Conservation (phyloP, 64 coral and sea anemone genomes). For the Pocillopora verrucosa region DNA sequence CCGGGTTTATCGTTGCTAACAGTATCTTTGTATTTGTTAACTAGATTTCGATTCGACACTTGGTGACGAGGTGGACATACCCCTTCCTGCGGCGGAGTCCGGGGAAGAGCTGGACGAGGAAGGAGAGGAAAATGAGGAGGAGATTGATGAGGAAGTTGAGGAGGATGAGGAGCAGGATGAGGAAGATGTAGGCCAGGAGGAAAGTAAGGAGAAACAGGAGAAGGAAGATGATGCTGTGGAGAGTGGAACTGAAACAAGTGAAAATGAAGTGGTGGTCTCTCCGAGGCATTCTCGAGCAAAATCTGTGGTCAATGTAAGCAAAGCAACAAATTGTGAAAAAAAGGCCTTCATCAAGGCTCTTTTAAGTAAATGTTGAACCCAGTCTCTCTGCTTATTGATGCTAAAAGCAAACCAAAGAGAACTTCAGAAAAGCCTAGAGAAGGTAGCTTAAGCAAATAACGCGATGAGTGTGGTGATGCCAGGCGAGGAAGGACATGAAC, state of each 20-base stretch:
- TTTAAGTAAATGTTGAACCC: no score
- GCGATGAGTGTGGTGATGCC: no score
- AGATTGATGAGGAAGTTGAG: not conserved
- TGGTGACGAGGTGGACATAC: conserved; percentile 77
- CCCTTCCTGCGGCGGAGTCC: conserved; percentile 28
- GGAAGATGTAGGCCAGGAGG: conserved; percentile 1
- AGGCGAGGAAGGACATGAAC: no score
- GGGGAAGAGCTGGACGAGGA: conserved; percentile 17
- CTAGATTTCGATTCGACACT: conserved; percentile 64
- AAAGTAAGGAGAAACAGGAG: conserved; percentile 3
- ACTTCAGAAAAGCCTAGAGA: no score
- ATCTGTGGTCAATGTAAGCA: conserved; percentile 49
- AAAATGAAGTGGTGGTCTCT: conserved; percentile 87
- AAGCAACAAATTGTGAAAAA: not conserved
- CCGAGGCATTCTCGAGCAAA: conserved; percentile 60
- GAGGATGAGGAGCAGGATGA: conserved; percentile 4
- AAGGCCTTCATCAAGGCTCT: no score
- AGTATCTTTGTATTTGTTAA: not conserved
- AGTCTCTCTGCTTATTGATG: no score
- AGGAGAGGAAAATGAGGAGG: not conserved
- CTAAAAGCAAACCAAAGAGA: no score
- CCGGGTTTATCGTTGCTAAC: not conserved
- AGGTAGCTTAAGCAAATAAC: no score
- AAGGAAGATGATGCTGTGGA: conserved; percentile 28
- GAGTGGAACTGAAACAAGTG: conserved; percentile 79